Evolutionary conservation across 2,113 vertebrate genomes (phyloP).

Genomic region (Eulacestoma nigropectus): DNA sequence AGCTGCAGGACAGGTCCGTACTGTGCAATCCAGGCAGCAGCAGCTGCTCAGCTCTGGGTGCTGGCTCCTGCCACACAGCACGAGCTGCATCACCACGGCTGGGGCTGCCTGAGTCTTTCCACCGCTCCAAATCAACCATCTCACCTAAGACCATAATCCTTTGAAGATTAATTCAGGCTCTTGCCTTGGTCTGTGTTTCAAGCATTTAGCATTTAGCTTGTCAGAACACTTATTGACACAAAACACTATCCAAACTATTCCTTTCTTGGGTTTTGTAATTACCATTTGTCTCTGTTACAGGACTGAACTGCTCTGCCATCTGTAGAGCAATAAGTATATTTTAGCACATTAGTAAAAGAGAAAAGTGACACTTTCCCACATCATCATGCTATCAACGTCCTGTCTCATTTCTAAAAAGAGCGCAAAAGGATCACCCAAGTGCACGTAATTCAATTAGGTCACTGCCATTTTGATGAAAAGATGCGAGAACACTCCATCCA

Average conservation of each 20-base stretch:
- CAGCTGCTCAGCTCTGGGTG: neutral
- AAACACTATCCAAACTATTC: neutral
- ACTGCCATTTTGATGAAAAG: neutral
- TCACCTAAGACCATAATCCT: neutral
- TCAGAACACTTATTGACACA: neutral
- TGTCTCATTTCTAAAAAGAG: neutral
- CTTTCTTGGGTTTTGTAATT: neutral
- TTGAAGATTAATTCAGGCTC: neutral
- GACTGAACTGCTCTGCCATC: conserved; percentile 14
- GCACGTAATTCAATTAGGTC: neutral
- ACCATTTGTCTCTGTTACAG: neutral
- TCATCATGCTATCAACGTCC: neutral
- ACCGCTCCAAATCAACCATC: neutral
- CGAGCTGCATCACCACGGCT: accelerated
- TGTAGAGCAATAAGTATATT: conserved; percentile 27
- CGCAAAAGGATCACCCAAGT: neutral
- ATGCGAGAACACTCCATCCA: neutral
- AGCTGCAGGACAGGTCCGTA: neutral
- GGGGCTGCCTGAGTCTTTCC: neutral
- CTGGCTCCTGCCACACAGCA: neutral
- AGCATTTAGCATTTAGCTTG: neutral
- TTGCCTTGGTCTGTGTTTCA: neutral
- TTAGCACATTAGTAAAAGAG: conserved; percentile 5
- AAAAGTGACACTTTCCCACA: neutral
- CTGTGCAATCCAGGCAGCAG: neutral